Evolutionary conservation across 2,888 invertebrate species (phyloP).

Genomic region (Mesochorus sp.): DNA sequence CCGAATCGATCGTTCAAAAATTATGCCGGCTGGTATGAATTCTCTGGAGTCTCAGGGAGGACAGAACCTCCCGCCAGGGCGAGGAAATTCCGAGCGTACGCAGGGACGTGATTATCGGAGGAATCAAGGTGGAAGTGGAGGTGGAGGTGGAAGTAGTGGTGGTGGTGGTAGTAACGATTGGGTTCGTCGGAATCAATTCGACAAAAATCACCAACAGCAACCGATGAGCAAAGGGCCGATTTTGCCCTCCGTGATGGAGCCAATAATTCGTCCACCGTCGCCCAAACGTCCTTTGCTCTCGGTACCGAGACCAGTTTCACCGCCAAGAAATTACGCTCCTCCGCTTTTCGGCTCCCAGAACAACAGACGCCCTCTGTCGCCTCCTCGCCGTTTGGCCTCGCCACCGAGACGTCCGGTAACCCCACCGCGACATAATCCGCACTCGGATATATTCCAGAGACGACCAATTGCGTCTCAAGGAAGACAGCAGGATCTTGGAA

Average conservation of each 20-base stretch:
- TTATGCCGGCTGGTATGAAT: constrained; percentile 46
- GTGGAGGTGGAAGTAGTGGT: no score
- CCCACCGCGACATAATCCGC: constrained; percentile 44
- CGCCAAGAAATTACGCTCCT: constrained; percentile 41
- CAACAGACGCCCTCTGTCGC: constrained; percentile 32
- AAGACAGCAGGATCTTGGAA: constrained; percentile 49
- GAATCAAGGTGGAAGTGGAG: no score
- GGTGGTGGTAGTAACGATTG: no score
- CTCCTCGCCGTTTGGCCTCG: constrained; percentile 48
- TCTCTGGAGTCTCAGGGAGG: constrained; percentile 57
- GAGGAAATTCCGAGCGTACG: constrained; percentile 14
- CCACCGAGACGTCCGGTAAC: constrained; percentile 51
- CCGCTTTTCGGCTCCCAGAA: no score
- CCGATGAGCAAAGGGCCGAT: constrained; percentile 8
- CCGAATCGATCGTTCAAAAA: constrained; percentile 19
- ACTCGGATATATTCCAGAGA: constrained; percentile 53
- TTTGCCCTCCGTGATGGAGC: constrained; percentile 18
- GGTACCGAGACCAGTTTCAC: constrained; percentile 57
- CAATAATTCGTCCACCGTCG: constrained; percentile 36
- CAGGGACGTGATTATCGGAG: constrained; percentile 56
- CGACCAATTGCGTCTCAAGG: constrained; percentile 24
- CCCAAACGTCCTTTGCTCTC: constrained; percentile 61
- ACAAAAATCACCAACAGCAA: constrained; percentile 18
- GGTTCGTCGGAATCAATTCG: constrained; percentile 56
- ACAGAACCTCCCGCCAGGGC: constrained; percentile 64